A percentile compares a stretch with the other conserved stretches of the same genome.
Conservation (phyloP, 1,140 invertebrate genomes). For the Hyposmocoma kahamanoa region DNA sequence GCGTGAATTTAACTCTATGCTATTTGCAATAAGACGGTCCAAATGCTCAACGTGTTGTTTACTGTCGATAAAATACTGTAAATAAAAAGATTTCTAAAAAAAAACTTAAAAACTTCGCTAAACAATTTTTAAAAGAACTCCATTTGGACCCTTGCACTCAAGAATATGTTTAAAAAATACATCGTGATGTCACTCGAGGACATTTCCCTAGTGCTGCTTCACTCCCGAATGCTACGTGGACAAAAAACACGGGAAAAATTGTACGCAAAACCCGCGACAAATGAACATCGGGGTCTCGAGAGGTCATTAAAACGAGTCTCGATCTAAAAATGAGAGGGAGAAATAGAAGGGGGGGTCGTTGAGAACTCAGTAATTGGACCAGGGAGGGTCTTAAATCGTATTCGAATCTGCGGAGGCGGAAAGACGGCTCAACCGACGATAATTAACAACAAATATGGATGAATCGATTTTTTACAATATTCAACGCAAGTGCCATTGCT, state of each 20-base stretch:
- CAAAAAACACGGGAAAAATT: slow-evolving; percentile 53
- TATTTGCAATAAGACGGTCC: too few relatives aligned
- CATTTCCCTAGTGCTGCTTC: slow-evolving; percentile 26
- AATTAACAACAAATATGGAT: slow-evolving; percentile 72
- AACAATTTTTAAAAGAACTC: too few relatives aligned
- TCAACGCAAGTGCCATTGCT: slow-evolving; percentile 44
- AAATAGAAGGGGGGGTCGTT: slow-evolving; percentile 44
- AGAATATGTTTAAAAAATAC: too few relatives aligned
- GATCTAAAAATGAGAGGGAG: slow-evolving; percentile 62
- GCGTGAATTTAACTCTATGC: too few relatives aligned
- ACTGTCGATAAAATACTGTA: too few relatives aligned
- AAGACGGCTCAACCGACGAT: slow-evolving; percentile 65
- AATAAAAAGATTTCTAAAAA: too few relatives aligned
- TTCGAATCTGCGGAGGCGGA: slow-evolving; percentile 64
- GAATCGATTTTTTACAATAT: slow-evolving; percentile 53
- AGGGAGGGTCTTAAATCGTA: slow-evolving; percentile 69
- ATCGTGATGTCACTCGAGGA: slow-evolving; percentile 19
- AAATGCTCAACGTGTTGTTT: too few relatives aligned
- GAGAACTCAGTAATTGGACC: slow-evolving; percentile 69
- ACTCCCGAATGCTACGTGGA: slow-evolving; percentile 17
- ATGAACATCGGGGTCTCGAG: slow-evolving; percentile 68
- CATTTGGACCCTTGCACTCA: too few relatives aligned
- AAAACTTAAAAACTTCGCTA: too few relatives aligned
- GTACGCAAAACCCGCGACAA: slow-evolving; percentile 67
- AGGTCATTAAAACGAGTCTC: slow-evolving; percentile 70